A percentile compares a stretch with the other conserved stretches of the same genome.
These are phyloP conservation scores for Indicator indicator DNA, from an alignment of 2,113 vertebrate species.

Conservation along the genomic window DNA sequence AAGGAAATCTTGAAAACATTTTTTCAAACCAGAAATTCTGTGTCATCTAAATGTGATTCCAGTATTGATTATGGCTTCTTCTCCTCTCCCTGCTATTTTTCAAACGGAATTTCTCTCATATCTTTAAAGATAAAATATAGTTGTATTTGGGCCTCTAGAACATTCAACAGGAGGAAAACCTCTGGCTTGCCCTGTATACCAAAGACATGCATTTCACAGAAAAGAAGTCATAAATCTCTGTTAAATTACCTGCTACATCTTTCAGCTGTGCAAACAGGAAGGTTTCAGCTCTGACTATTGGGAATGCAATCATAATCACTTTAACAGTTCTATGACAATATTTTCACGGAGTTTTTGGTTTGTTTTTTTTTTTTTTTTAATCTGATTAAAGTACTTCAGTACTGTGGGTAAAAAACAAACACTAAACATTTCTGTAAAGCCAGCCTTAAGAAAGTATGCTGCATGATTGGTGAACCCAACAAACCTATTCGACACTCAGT, in stretches of 20 bases:
- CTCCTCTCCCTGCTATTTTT: rapidly evolving
- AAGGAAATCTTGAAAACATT: neutral
- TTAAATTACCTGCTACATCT: neutral
- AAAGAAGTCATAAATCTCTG: neutral
- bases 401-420: neutral
- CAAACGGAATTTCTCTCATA: neutral
- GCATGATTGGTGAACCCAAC: neutral
- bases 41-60: neutral
- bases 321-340: neutral
- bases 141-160: neutral
- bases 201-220: neutral
- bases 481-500: neutral
- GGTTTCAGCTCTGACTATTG: neutral
- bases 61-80: neutral
- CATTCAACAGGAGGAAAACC: neutral
- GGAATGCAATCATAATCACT: neutral
- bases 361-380: neutral
- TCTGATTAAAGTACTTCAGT: neutral
- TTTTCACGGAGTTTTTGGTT: neutral
- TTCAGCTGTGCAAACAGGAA: neutral
- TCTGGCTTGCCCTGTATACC: neutral
- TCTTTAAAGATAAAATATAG: neutral
- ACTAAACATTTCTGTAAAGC: neutral
- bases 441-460: neutral
- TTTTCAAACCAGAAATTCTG: neutral